Evolutionary conservation across 2,113 vertebrate genomes (phyloP).

Genomic region (Telmatochromis sp.): DNA sequence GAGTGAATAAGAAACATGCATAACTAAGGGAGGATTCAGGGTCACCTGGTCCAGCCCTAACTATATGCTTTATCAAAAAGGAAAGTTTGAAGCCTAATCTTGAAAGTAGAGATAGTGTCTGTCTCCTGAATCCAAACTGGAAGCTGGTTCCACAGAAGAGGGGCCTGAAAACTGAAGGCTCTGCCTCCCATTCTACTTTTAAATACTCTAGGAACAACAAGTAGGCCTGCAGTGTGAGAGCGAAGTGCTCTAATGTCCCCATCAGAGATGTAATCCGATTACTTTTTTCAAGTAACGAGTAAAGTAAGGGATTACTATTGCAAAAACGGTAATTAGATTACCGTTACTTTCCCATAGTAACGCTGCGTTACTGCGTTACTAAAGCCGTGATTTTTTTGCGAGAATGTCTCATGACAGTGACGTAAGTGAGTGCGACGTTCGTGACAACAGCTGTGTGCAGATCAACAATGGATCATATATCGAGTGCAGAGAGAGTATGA

Average conservation of each 20-base stretch:
- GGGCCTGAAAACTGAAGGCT: background rate
- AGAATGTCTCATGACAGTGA: too few species aligned
- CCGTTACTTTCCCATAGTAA: too few species aligned
- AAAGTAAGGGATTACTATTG: too few species aligned
- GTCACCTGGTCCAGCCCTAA: background rate
- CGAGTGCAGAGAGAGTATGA: too few species aligned
- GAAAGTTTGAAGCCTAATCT: background rate
- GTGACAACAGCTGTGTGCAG: too few species aligned
- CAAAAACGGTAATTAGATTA: too few species aligned
- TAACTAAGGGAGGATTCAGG: background rate
- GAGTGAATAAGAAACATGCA: background rate
- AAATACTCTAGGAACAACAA: background rate
- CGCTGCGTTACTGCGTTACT: too few species aligned
- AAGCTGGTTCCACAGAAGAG: background rate
- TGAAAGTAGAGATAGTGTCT: background rate
- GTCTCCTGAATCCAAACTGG: background rate
- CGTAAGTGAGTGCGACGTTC: too few species aligned
- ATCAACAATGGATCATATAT: too few species aligned
- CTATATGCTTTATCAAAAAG: background rate
- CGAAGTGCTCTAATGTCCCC: accelerated
- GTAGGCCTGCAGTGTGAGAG: accelerated
- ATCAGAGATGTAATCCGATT: accelerated
- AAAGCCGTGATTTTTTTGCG: too few species aligned
- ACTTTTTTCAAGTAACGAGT: too few species aligned
- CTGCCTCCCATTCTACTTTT: background rate